A percentile compares a stretch with the other conserved stretches of the same genome.
Conservation (phyloP, 2,113 vertebrate species). For the Malaclemys terrapin region DNA sequence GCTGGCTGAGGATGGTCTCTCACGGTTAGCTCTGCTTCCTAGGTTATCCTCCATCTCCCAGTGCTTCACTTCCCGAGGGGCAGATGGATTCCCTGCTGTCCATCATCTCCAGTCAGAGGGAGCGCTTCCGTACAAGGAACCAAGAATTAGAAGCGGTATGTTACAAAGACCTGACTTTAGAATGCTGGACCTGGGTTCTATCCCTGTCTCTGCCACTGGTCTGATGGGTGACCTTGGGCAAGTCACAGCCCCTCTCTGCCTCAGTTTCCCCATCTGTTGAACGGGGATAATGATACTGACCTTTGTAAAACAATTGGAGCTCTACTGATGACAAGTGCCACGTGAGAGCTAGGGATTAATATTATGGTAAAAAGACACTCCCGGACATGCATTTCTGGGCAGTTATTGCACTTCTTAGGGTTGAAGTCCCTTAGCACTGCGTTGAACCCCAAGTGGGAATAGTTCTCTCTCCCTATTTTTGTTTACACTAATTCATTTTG, state of each 20-base stretch:
- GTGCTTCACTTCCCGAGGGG: constrained; percentile 83
- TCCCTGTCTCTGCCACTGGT: background rate
- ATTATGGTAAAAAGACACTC: background rate
- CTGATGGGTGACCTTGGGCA: background rate
- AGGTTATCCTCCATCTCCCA: constrained; percentile 55
- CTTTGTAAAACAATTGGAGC: background rate
- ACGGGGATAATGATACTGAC: background rate
- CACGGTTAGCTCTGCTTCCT: background rate
- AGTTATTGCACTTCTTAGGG: background rate
- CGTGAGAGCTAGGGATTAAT: background rate
- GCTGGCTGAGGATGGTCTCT: rapidly evolving
- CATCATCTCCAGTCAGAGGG: constrained; percentile 98
- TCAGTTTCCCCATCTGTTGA: background rate
- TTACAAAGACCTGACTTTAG: rapidly evolving
- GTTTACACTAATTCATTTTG: background rate
- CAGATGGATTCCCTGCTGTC: constrained; percentile 96
- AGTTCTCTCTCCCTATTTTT: background rate
- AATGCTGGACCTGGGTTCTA: background rate
- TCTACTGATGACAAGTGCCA: background rate
- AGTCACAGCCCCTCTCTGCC: background rate
- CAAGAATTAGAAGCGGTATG: constrained; percentile 95
- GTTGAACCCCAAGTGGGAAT: background rate
- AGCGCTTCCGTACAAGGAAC: constrained; percentile 94
- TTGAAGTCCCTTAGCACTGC: background rate
- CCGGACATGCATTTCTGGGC: background rate